These are phyloP conservation scores for Drosophila atripex DNA, from an alignment of 2,888 invertebrate genomes.

Conservation along the genomic window DNA sequence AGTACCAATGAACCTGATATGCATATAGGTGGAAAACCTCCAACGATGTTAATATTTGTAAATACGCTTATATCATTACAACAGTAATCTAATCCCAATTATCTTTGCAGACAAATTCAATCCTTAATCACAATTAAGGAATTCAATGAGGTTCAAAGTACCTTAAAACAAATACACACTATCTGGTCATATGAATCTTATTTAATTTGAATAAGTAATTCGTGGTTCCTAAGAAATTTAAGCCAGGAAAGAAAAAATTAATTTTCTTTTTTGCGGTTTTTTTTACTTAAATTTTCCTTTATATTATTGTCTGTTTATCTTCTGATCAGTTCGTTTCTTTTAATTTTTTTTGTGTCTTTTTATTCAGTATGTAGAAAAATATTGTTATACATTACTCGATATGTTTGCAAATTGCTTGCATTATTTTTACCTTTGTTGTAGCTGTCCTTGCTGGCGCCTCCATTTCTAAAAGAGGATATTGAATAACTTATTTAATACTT, in stretches of 20 bases:
- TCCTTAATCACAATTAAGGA: constrained; percentile 8
- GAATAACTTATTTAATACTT: constrained; percentile 83
- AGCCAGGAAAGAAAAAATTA: neutral
- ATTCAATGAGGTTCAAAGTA: constrained; percentile 15
- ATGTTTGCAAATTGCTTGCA: constrained; percentile 81
- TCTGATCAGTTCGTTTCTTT: constrained; percentile 25
- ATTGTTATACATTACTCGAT: constrained; percentile 83
- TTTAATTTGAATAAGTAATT: constrained; percentile 3
- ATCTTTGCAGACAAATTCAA: constrained; percentile 17
- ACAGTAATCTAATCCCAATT: constrained; percentile 16
- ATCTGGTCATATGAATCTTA: neutral
- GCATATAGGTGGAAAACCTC: neutral
- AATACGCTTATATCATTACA: neutral
- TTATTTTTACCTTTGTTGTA: constrained; percentile 95
- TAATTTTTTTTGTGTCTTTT: constrained; percentile 33
- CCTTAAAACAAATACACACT: constrained; percentile 11
- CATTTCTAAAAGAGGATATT: constrained; percentile 87
- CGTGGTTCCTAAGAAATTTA: constrained; percentile 7
- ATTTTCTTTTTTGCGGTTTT: constrained; percentile 11
- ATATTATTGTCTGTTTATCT: constrained; percentile 3
- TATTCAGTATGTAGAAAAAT: constrained; percentile 71
- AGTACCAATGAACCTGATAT: constrained; percentile 11
- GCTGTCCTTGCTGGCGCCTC: constrained; percentile 97
- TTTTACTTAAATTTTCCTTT: constrained; percentile 14
- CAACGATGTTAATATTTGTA: neutral